Evolutionary conservation across 2,888 invertebrate genomes (phyloP).

Genomic region (Gonocerus acuteangulatus): DNA sequence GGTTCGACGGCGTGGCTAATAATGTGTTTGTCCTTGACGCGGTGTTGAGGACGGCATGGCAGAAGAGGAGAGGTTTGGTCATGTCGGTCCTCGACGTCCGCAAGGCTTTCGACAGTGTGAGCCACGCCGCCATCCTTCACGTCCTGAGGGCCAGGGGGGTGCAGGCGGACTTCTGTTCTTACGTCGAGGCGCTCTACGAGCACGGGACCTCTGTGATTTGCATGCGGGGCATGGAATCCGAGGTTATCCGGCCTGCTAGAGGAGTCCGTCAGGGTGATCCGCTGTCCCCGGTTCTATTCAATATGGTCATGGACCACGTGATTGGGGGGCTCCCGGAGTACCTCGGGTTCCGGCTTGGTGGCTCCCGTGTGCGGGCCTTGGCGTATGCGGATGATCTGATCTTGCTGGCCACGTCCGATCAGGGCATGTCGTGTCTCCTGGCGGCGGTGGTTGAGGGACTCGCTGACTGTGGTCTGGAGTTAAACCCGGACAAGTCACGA

Average conservation of each 20-base stretch:
- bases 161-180: slow-evolving; percentile 40
- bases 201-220: slow-evolving; percentile 39
- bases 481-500: not conserved
- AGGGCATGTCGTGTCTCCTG: not conserved
- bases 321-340: slow-evolving; percentile 22
- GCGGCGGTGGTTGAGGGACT: not conserved
- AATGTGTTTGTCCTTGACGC: slow-evolving; percentile 4
- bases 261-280: slow-evolving; percentile 45
- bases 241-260: slow-evolving; percentile 32
- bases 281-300: slow-evolving; percentile 43
- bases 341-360: slow-evolving; percentile 12
- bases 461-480: not conserved
- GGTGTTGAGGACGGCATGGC: not conserved
- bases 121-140: slow-evolving; percentile 36
- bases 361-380: slow-evolving; percentile 32
- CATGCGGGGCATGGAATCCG: not conserved
- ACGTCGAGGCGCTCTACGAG: slow-evolving; percentile 41
- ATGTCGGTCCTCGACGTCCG: slow-evolving; percentile 32
- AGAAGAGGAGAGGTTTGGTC: not conserved
- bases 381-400: slow-evolving; percentile 40
- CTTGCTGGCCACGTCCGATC: not conserved
- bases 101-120: slow-evolving; percentile 38
- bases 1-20: slow-evolving; percentile 1
- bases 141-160: slow-evolving; percentile 41
- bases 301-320: slow-evolving; percentile 37